A percentile compares a stretch with the other conserved stretches of the same genome.
phyloP scores from a whole-genome alignment of 2,113 vertebrate genomes.

The Chaetura pelagica region DNA sequence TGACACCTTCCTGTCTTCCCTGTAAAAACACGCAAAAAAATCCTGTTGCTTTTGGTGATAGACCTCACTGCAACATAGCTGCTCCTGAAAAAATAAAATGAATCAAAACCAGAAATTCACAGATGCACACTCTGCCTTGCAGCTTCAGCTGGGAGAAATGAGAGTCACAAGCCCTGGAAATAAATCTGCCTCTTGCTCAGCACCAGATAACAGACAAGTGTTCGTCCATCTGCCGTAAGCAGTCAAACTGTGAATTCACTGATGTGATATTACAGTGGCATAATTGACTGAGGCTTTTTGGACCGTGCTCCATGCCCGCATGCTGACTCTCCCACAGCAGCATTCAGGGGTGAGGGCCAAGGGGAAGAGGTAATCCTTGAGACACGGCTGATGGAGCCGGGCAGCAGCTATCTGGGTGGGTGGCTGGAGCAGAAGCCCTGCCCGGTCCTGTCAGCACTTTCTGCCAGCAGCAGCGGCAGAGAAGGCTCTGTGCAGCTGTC shows the following conservation, averaged over 20 bases:
- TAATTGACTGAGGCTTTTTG: slow-evolving; percentile 80
- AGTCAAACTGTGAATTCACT: slow-evolving; percentile 79
- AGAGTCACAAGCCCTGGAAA: slow-evolving; percentile 82
- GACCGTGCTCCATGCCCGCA: not conserved
- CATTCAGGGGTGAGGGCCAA: rapidly evolving
- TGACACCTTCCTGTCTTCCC: not conserved
- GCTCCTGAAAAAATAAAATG: slow-evolving; percentile 26
- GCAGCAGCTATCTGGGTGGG: rapidly evolving
- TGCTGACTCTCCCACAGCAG: not conserved
- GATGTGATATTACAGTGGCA: slow-evolving; percentile 63
- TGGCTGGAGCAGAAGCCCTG: not conserved
- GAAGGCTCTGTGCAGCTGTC: slow-evolving; percentile 25
- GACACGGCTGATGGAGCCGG: not conserved
- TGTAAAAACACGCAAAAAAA: not conserved
- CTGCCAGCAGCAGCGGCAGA: slow-evolving; percentile 4
- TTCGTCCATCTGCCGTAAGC: slow-evolving; percentile 90
- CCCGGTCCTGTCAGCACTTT: not conserved
- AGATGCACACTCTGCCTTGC: slow-evolving; percentile 75
- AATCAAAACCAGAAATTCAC: not conserved
- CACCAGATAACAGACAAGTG: slow-evolving; percentile 86
- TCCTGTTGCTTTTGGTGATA: not conserved
- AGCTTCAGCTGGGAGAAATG: slow-evolving; percentile 83
- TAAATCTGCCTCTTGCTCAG: slow-evolving; percentile 82
- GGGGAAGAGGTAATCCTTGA: not conserved
- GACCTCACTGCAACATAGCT: slow-evolving; percentile 37